Evolutionary conservation across 2,113 vertebrate species (phyloP).

Genomic region (Taxidea taxus): DNA sequence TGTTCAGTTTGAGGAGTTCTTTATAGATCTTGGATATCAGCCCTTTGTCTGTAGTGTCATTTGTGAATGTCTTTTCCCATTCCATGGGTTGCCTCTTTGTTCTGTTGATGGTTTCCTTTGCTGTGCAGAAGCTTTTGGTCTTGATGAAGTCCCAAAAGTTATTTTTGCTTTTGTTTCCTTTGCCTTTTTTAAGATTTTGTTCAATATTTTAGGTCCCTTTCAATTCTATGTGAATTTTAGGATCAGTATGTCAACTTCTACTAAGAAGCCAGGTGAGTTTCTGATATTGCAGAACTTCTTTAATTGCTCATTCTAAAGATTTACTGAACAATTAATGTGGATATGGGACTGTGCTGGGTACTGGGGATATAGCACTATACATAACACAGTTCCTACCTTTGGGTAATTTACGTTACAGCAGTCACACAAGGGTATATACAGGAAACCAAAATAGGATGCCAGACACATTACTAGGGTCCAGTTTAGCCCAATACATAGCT

Average conservation of each 20-base stretch:
- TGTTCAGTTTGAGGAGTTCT: too few relatives aligned
- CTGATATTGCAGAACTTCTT: background rate
- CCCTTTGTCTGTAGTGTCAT: too few relatives aligned
- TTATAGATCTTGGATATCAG: too few relatives aligned
- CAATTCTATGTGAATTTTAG: background rate
- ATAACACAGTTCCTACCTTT: background rate
- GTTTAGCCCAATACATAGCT: background rate
- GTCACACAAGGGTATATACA: background rate
- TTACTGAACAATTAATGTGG: background rate
- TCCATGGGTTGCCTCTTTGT: too few relatives aligned
- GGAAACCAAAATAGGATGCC: background rate
- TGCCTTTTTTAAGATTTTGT: background rate
- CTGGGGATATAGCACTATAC: background rate
- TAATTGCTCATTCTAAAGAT: background rate
- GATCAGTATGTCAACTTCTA: background rate
- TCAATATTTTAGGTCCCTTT: background rate
- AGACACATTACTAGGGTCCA: background rate
- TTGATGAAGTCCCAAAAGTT: too few relatives aligned
- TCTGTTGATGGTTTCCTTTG: too few relatives aligned
- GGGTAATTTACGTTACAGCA: background rate
- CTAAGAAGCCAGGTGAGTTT: background rate
- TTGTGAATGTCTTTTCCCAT: too few relatives aligned
- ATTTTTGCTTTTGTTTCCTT: too few relatives aligned
- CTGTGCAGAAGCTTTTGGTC: too few relatives aligned
- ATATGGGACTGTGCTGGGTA: background rate